These are phyloP conservation scores for Dendrocincla fuliginosa DNA, from an alignment of 2,797 vertebrate genomes.

Conservation along the genomic window DNA sequence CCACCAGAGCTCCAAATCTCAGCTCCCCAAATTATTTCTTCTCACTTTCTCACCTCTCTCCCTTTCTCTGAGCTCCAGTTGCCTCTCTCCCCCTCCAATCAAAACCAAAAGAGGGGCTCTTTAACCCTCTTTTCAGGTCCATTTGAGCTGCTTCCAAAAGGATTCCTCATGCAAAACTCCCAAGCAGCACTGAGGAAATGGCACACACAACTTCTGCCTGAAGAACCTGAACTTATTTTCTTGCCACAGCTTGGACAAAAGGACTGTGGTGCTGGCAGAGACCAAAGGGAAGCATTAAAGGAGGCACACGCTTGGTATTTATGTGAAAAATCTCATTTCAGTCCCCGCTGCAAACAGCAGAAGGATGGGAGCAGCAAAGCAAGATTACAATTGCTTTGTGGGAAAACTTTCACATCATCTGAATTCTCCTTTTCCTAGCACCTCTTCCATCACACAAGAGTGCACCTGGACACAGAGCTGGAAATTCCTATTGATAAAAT, in stretches of 20 bases:
- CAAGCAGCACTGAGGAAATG: background rate
- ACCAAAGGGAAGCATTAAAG: background rate
- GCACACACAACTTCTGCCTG: background rate
- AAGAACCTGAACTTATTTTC: background rate
- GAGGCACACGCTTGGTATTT: background rate
- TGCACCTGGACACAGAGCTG: background rate
- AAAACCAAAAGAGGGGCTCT: background rate
- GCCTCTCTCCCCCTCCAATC: background rate
- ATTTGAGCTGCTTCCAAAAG: background rate
- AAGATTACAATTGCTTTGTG: background rate
- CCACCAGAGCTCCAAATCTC: background rate
- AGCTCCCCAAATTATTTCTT: background rate
- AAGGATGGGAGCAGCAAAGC: background rate
- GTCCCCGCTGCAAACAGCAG: background rate
- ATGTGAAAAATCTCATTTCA: background rate
- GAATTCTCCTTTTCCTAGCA: background rate
- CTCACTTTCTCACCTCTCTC: background rate
- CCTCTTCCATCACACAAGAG: rapidly evolving
- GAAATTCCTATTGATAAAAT: background rate
- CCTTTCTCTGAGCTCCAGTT: background rate
- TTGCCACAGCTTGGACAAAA: background rate
- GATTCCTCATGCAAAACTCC: background rate
- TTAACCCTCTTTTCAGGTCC: background rate
- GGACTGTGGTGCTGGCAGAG: background rate
- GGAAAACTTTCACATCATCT: background rate